phyloP scores from a whole-genome alignment of 1,140 invertebrate species.

The Orius insidiosus region DNA sequence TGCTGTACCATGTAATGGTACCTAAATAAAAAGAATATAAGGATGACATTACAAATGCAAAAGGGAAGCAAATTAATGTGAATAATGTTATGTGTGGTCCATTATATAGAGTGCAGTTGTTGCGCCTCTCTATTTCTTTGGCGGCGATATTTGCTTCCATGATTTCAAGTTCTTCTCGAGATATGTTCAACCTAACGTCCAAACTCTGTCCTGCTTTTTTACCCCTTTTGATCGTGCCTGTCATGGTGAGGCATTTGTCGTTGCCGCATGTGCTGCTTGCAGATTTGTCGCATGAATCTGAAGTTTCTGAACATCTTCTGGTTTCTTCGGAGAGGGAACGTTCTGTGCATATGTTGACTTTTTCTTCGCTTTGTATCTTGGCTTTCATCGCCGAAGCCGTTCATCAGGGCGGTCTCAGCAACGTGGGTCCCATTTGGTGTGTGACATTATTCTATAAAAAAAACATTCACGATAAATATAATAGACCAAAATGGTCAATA shows the following conservation, averaged over 20 bases:
- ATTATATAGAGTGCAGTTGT: constrained; percentile 33
- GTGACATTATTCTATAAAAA: no score
- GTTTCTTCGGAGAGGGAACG: constrained; percentile 18
- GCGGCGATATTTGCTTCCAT: constrained; percentile 42
- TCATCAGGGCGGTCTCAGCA: no score
- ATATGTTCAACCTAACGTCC: constrained; percentile 51
- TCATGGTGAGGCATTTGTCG: constrained; percentile 35
- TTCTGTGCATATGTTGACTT: constrained; percentile 41
- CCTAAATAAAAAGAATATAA: constrained; percentile 55
- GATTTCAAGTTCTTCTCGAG: constrained; percentile 45
- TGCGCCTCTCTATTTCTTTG: constrained; percentile 24
- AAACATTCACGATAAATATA: no score
- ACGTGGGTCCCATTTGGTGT: no score
- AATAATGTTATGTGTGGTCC: constrained; percentile 49
- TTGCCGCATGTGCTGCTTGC: constrained; percentile 16
- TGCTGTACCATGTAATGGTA: constrained; percentile 59
- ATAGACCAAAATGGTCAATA: no score
- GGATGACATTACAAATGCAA: constrained; percentile 41
- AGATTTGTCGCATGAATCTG: constrained; percentile 21
- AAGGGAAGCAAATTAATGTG: constrained; percentile 43
- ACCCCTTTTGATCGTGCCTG: constrained; percentile 52
- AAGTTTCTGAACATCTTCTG: constrained; percentile 20
- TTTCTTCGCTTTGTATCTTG: constrained; percentile 25
- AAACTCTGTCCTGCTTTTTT: constrained; percentile 53
- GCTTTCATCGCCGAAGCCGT: not conserved